Conservation (phyloP, 2,797 vertebrate species). For the Peromyscus nudipes region DNA sequence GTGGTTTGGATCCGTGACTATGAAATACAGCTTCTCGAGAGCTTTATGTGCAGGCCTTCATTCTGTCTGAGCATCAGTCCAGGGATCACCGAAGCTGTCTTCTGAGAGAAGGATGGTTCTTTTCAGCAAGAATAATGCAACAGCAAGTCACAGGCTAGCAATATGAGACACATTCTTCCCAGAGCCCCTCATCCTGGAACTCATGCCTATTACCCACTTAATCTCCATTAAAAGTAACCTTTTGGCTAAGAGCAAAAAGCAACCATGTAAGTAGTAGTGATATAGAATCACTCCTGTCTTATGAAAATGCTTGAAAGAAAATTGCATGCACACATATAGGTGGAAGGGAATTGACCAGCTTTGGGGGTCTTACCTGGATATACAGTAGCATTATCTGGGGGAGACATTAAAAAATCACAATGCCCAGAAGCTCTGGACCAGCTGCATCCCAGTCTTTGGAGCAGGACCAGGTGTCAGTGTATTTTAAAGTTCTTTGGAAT, state of each 20-base stretch:
- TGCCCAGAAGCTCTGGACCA: neutral
- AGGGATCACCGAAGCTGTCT: rapidly evolving
- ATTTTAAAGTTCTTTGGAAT: neutral
- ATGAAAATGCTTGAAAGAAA: conserved; percentile 25
- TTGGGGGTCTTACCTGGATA: neutral
- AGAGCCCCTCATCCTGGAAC: neutral
- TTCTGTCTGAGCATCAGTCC: neutral
- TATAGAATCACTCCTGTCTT: neutral
- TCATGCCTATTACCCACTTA: neutral
- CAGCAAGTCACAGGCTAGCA: neutral
- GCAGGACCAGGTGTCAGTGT: too few species aligned
- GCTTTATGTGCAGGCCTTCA: neutral
- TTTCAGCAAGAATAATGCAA: neutral
- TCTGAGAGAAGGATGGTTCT: neutral
- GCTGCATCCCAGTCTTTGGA: neutral
- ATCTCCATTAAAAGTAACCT: neutral
- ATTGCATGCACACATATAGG: neutral
- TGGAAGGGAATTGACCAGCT: neutral
- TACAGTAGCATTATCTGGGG: neutral
- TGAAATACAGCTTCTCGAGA: neutral
- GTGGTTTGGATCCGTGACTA: too few species aligned
- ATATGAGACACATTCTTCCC: neutral
- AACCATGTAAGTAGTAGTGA: neutral
- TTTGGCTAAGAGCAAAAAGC: neutral
- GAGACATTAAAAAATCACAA: neutral